Base-by-base conservation (phyloP, 2,888 invertebrate genomes). In the Cerastis rubricosa region DNA sequence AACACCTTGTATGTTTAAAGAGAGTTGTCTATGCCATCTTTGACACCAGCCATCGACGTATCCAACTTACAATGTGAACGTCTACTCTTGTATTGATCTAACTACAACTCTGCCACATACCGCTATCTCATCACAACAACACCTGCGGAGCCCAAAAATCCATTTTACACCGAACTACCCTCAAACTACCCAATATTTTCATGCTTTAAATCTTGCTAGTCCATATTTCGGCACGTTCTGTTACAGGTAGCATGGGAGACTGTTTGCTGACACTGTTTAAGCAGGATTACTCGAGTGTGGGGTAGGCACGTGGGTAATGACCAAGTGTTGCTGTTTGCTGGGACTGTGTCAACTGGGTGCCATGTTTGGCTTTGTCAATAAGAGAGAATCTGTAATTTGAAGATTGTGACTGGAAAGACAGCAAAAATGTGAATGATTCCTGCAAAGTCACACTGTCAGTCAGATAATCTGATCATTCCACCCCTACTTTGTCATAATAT, bases 141-240 rank as follows among this genome's bases (percentile, higher is more conserved):
- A 82, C 68, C 61, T 74, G 61, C 57, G n/a, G 25, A 63, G 68
- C 61, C 54, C 12, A 11, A 35, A n/a, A 51, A 63, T 74, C 8
- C 5, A 70, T 65, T 65, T 69, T 17, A 57, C n/a, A 51, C 35
- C 35, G 6, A 63, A 40, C 64, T 40, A 12, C 35, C 57, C 47
- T n/a, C 57, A 64, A 84, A 69, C 57, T 70, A 25, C 54, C 22
- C 35, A 72, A 67, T 64, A 83, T 79, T 83, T 83, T 71, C 81
- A 40, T 64, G 64, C 54, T 65, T 72, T 71, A 75, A 85, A 85
- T 85, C 85, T 77, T 61, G 29, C 57, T 35, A 22, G 79, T 67
- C 17, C 22, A 63, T 51, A 73, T 54, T 85, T 82, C 47, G 73
- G 70, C 84, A 85, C 84, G 84, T 77, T 71, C 29, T 25, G 68